phyloP scores from a whole-genome alignment of 2,888 invertebrate species.

The Macropis europaea region DNA sequence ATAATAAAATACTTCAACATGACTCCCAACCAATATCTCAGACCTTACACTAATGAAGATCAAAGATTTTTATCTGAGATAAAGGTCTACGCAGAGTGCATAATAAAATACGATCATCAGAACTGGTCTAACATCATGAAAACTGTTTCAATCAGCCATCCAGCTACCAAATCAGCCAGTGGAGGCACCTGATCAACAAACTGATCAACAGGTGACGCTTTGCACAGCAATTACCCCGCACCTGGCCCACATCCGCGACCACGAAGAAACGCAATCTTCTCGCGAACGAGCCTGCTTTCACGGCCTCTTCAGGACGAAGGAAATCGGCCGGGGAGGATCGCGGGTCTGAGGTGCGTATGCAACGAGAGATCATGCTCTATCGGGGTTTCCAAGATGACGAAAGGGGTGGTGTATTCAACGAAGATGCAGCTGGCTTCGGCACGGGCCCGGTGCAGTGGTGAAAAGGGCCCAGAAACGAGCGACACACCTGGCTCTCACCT shows the following conservation, averaged over 20 bases:
- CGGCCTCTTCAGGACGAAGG: background rate
- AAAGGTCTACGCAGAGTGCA: too few species aligned
- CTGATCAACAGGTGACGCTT: constrained; percentile 32
- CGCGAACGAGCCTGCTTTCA: background rate
- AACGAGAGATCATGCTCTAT: too few species aligned
- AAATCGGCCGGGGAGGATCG: background rate
- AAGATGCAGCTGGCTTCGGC: constrained; percentile 68
- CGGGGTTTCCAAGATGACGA: constrained; percentile 48
- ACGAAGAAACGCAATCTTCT: background rate
- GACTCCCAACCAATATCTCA: too few species aligned
- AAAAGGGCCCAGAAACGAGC: constrained; percentile 57
- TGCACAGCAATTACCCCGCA: constrained; percentile 33
- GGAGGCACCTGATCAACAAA: constrained; percentile 22
- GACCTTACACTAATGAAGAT: too few species aligned
- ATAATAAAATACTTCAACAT: too few species aligned
- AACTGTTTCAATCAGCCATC: background rate
- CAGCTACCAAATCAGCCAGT: background rate
- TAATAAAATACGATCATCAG: too few species aligned
- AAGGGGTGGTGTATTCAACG: constrained; percentile 52
- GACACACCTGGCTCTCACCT: constrained; percentile 73
- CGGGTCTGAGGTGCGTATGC: too few species aligned
- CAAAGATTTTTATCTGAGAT: too few species aligned
- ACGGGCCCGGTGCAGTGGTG: constrained; percentile 72
- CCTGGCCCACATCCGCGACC: constrained; percentile 27
- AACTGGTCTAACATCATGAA: too few species aligned